Conservation (phyloP, 2,797 vertebrate genomes). For the Ctenopoma multispine region DNA sequence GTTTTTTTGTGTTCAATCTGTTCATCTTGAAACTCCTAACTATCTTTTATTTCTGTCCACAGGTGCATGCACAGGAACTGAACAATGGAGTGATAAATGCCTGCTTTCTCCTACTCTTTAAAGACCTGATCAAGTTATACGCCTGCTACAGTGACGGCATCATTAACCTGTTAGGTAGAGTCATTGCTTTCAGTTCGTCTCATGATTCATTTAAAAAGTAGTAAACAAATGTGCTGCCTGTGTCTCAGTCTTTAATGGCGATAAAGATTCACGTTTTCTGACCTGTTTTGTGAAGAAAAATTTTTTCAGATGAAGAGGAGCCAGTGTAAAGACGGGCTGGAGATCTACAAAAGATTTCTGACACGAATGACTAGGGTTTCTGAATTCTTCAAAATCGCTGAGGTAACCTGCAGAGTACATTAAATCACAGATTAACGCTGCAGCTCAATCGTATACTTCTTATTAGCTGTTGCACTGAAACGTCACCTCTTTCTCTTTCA, state of each 20-base stretch:
- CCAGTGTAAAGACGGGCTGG: conserved; percentile 98
- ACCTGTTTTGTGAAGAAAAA: conserved; percentile 87
- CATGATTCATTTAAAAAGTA: not conserved
- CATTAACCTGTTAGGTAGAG: conserved; percentile 96
- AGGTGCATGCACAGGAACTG: conserved; percentile 95
- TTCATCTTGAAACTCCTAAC: not conserved
- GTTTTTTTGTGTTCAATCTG: not conserved
- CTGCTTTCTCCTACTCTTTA: conserved; percentile 97
- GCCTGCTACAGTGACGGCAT: conserved; percentile 99
- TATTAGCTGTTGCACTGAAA: conserved; percentile 12
- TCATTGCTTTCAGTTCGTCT: not conserved
- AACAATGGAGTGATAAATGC: conserved; percentile 96
- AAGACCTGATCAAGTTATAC: conserved; percentile 98
- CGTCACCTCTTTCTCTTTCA: conserved; percentile 48
- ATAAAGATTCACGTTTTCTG: not conserved
- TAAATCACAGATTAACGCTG: not conserved
- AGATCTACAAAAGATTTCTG: conserved; percentile 99
- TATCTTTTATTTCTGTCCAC: conserved; percentile 20
- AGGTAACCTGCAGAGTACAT: conserved; percentile 82
- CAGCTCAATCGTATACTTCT: too few relatives aligned
- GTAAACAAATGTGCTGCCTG: not conserved
- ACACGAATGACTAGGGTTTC: conserved; percentile 98
- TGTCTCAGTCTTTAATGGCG: not conserved
- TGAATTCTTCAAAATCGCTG: conserved; percentile 99
- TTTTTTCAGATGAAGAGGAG: conserved; percentile 99